Percentiles rank a stretch among this genome's conserved stretches.
Evolutionary conservation across 2,797 vertebrate genomes (phyloP).

Genomic region (Falco peregrinus): DNA sequence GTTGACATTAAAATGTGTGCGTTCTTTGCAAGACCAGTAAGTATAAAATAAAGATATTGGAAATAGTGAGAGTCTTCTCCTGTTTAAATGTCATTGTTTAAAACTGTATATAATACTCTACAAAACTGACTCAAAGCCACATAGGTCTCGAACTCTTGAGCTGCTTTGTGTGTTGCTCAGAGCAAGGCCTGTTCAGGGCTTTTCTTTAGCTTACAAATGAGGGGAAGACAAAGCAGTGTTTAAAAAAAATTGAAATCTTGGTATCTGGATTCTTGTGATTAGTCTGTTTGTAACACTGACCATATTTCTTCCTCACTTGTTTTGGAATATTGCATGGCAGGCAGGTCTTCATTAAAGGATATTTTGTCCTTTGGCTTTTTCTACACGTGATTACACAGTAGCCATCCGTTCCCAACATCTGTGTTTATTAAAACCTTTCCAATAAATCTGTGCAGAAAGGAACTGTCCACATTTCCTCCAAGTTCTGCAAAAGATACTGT

Average conservation of each 20-base stretch:
- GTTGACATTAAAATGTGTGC: neutral
- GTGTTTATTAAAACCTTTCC: constrained; percentile 68
- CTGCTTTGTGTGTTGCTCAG: neutral
- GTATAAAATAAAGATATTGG: neutral
- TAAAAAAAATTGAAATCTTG: neutral
- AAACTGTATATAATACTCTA: neutral
- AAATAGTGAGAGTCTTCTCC: neutral
- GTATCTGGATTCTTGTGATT: neutral
- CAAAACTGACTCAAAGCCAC: neutral
- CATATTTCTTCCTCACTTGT: constrained; percentile 15
- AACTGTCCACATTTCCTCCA: neutral
- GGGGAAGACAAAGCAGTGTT: neutral
- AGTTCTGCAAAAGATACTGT: neutral
- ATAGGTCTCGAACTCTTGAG: neutral
- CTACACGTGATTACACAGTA: constrained; percentile 66
- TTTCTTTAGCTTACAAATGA: neutral
- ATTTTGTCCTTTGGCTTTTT: constrained; percentile 61
- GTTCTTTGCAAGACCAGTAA: neutral
- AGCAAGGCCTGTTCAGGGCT: neutral
- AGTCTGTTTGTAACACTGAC: neutral
- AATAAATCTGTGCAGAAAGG: constrained; percentile 53
- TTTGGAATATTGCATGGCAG: constrained; percentile 27
- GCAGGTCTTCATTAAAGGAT: constrained; percentile 33
- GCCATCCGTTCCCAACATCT: constrained; percentile 70
- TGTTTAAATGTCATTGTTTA: neutral